Evolutionary conservation across 2,888 invertebrate genomes (phyloP).

Genomic region (Altica lythri): DNA sequence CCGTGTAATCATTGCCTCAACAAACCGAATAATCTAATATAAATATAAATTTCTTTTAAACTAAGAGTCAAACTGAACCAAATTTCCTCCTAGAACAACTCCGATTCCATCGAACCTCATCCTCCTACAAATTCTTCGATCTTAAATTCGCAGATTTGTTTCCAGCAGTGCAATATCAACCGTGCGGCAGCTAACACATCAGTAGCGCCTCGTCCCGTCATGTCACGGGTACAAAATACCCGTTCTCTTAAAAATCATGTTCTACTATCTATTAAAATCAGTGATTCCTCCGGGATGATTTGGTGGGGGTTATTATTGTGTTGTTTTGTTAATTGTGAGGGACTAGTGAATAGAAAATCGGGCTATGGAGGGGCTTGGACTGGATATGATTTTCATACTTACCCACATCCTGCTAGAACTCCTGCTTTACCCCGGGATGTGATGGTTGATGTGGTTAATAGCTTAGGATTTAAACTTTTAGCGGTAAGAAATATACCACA

Average conservation of each 20-base stretch:
- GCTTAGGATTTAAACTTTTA: constrained; percentile 71
- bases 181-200: constrained; percentile 1
- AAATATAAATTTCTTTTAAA: too few relatives aligned
- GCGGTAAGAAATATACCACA: constrained; percentile 59
- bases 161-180: not conserved
- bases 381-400: constrained; percentile 31
- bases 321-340: constrained; percentile 13
- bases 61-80: too few relatives aligned
- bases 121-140: constrained; percentile 2
- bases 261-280: not conserved
- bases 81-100: too few relatives aligned
- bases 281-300: constrained; percentile 1
- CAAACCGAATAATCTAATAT: too few relatives aligned
- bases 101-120: constrained; percentile 1
- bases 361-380: constrained; percentile 16
- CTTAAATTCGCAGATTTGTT: not conserved
- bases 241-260: not conserved
- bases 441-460: constrained; percentile 81
- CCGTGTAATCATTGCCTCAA: too few relatives aligned
- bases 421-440: constrained; percentile 62
- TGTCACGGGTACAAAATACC: constrained; percentile 5
- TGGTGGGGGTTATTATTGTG: constrained; percentile 21
- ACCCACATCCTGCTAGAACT: constrained; percentile 31
- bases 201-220: constrained; percentile 13
- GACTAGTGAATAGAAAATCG: constrained; percentile 19